Percentiles rank a stretch among this genome's conserved stretches.
These are phyloP conservation scores for Micromys minutus DNA, from an alignment of 2,113 vertebrate genomes.

Conservation along the genomic window DNA sequence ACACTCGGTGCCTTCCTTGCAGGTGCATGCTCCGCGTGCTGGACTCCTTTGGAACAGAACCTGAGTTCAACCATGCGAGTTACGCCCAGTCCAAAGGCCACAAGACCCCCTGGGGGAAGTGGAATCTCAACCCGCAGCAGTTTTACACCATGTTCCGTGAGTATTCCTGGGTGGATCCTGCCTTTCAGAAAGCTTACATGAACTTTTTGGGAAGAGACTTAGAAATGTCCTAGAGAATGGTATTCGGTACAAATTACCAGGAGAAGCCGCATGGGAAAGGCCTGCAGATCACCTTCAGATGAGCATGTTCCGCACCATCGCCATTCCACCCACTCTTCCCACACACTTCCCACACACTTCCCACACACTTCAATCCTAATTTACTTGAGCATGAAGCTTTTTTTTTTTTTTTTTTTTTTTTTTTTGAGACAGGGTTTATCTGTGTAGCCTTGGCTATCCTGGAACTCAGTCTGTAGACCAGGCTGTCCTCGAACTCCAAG, in stretches of 20 bases:
- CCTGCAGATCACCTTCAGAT: not conserved
- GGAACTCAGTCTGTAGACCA: not conserved
- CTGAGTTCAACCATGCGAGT: conserved; percentile 98
- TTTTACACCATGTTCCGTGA: conserved; percentile 99
- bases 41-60: conserved; percentile 98
- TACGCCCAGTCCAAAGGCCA: conserved; percentile 99
- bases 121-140: conserved; percentile 99
- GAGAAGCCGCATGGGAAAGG: not conserved
- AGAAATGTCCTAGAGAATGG: conserved; percentile 13
- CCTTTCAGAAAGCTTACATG: not conserved
- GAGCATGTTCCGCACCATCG: rapidly evolving
- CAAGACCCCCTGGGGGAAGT: conserved; percentile 99
- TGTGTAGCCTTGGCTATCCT: not conserved
- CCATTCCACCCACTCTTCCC: not conserved
- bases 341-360: not conserved
- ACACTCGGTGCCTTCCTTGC: conserved; percentile 6
- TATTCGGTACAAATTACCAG: not conserved
- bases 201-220: conserved; percentile 21
- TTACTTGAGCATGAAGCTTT: not conserved
- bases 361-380: not conserved
- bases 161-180: conserved; percentile 76
- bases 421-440: not conserved
- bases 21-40: conserved; percentile 98
- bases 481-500: not conserved
- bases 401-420: not conserved